Base-by-base conservation (phyloP, 1,140 invertebrate species). In the Hycleus cichorii region DNA sequence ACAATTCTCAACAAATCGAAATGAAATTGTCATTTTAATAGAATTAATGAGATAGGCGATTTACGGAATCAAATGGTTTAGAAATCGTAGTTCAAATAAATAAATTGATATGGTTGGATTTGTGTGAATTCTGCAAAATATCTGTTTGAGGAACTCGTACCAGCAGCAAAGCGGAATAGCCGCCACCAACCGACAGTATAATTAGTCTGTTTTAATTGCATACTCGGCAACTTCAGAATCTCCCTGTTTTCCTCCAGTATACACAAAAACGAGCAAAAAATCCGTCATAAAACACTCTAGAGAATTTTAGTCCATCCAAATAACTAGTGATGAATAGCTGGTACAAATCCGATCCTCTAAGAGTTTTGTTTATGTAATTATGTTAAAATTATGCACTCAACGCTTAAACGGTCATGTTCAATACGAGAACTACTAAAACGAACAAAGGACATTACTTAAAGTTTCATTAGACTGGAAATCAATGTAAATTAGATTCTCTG, bases 401-500 rank as follows among this genome's bases (percentile, higher is more conserved):
- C 57, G 24, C 48, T n/a, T 48, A 43, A 54, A 18, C 18, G 18
- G 18, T 18, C 18, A 18, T 18, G 18, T 18, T 18, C 18, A 18
- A 18, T 18, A 18, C 32, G 1, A 32, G 18, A 32, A 32, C 7
- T 32, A 7, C 32, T 32, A 32, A 32, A 32, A 32, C 32, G 32
- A 59, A 66, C 63, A 65, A 65, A 68, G 64, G 49, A 57, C 63
- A 53, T 59, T 64, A 60, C 61, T 64, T 60, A 68, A 66, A 66
- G 48, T 68, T 68, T 68, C 64, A 68, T 68, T 66, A 68, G 64
- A 68, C 58, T 64, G 51, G 52, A 65, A 68, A 65, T 68, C 66
- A 68, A 68, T 68, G 66, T 68, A 68, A 68, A 68, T 68, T 68
- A 65, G 64, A 68, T 68, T 68, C 66, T 59, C 59, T 58, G 66